phyloP scores from a whole-genome alignment of 2,888 invertebrate genomes.

The Mimachlamys varia region DNA sequence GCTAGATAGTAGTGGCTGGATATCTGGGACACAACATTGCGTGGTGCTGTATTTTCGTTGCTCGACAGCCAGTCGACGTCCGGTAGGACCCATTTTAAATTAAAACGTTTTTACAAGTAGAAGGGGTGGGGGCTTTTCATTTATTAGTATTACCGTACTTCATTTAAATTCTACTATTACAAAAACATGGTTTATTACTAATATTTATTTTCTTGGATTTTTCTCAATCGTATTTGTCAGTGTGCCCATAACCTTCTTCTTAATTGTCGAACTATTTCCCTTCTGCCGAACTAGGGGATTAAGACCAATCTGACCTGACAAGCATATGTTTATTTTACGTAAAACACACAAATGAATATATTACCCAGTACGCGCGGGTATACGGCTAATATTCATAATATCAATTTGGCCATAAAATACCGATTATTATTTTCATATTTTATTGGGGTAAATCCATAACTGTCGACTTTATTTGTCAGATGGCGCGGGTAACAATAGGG shows the following conservation, averaged over 20 bases:
- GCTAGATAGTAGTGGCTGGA: too few species aligned
- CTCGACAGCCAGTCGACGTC: too few species aligned
- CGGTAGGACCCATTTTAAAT: too few species aligned
- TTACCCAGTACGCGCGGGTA: neutral
- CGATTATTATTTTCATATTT: constrained; percentile 24
- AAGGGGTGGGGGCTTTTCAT: too few species aligned
- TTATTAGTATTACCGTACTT: too few species aligned
- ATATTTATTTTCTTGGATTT: neutral
- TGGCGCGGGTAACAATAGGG: neutral
- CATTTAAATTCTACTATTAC: too few species aligned
- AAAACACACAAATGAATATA: neutral
- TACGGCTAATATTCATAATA: neutral
- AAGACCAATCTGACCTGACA: neutral
- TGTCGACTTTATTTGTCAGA: neutral
- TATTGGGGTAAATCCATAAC: neutral
- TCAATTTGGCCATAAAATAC: neutral
- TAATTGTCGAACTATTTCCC: neutral
- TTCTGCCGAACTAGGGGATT: neutral
- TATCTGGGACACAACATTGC: too few species aligned
- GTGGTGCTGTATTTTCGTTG: too few species aligned
- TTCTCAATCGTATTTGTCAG: neutral
- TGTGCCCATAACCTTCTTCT: neutral
- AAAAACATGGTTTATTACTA: too few species aligned
- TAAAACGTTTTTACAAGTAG: too few species aligned
- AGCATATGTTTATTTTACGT: constrained; percentile 1